These are phyloP conservation scores for Chelon auratus DNA, from an alignment of 2,797 vertebrate species.

Conservation along the genomic window DNA sequence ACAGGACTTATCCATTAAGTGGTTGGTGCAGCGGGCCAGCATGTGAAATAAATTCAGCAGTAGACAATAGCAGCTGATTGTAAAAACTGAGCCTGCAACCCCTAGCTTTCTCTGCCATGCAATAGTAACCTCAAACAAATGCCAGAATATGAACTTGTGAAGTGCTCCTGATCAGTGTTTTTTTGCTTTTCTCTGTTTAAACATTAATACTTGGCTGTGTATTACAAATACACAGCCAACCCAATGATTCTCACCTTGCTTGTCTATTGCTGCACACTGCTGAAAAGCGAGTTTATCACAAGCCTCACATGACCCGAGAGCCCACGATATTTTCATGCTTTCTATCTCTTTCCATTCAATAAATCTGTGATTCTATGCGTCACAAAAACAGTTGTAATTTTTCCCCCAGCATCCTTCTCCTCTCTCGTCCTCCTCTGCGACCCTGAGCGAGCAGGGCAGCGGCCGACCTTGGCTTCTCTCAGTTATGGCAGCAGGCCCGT, in stretches of 20 bases:
- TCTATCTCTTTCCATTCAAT: neutral
- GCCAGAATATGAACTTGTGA: no score
- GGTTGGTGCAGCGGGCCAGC: neutral
- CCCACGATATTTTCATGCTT: no score
- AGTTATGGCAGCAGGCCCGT: slow-evolving; percentile 60
- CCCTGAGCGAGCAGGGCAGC: slow-evolving; percentile 45
- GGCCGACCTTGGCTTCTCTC: slow-evolving; percentile 70
- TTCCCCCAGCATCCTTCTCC: slow-evolving; percentile 19
- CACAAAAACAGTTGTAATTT: slow-evolving; percentile 12
- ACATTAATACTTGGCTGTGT: no score
- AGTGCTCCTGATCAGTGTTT: no score
- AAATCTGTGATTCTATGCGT: neutral
- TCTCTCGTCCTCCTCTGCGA: slow-evolving; percentile 41
- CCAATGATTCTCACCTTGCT: no score
- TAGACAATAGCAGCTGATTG: neutral
- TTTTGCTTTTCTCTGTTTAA: no score
- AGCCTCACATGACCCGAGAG: neutral
- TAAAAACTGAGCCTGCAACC: neutral
- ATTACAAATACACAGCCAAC: no score
- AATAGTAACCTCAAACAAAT: neutral
- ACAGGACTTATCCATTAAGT: neutral
- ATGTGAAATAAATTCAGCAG: neutral
- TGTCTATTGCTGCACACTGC: neutral
- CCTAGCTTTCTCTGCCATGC: neutral
- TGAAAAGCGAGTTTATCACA: neutral